A percentile compares a stretch with the other conserved stretches of the same genome.
Conservation (phyloP, 2,113 vertebrate species). For the Actenoides hombroni region DNA sequence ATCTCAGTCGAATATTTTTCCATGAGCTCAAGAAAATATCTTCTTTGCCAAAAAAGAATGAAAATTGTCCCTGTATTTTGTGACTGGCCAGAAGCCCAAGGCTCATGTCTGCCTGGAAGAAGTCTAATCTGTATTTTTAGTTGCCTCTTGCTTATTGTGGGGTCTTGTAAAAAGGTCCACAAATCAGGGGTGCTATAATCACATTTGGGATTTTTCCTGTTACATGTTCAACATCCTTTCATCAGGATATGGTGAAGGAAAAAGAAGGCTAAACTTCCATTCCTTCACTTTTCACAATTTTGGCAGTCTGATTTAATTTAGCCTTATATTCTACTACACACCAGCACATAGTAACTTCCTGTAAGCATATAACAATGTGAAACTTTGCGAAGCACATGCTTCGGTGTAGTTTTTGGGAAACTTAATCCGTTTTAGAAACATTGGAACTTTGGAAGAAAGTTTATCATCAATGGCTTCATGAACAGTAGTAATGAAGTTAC, state of each 20-base stretch:
- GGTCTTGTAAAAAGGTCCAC: background rate
- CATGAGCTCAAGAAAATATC: conserved; percentile 63
- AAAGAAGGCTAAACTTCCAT: background rate
- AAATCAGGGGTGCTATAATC: background rate
- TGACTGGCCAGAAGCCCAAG: conserved; percentile 39
- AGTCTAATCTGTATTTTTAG: conserved; percentile 36
- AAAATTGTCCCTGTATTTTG: conserved; percentile 58
- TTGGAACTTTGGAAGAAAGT: background rate
- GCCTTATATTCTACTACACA: background rate
- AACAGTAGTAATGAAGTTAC: background rate
- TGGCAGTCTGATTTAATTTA: background rate
- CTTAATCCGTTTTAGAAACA: background rate
- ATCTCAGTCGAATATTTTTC: conserved; percentile 55
- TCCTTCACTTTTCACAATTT: background rate
- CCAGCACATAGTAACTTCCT: background rate
- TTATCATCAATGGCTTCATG: background rate
- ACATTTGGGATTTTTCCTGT: background rate
- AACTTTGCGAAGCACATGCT: background rate
- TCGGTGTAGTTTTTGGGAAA: background rate
- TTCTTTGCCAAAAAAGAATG: conserved; percentile 52
- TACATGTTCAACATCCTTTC: background rate
- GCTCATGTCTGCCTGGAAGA: background rate
- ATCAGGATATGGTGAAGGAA: background rate
- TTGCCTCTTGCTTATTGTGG: background rate
- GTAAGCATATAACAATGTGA: background rate